Percentiles rank a stretch among this genome's conserved stretches.
Evolutionary conservation across 1,140 invertebrate species (phyloP).

Genomic region (Drosophila ananassae): DNA sequence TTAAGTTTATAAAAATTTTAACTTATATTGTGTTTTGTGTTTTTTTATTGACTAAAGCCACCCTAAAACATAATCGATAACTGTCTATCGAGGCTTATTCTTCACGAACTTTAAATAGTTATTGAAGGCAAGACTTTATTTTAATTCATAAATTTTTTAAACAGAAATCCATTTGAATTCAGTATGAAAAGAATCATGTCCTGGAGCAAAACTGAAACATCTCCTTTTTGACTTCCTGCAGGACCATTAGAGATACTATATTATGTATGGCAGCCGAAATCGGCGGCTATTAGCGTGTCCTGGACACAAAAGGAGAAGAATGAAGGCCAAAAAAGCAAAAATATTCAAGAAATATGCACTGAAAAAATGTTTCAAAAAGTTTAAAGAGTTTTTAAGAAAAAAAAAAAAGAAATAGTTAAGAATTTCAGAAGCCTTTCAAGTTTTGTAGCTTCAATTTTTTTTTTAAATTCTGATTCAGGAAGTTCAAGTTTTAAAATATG

Average conservation of each 20-base stretch:
- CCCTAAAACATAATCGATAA: too few relatives aligned
- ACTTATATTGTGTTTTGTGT: too few relatives aligned
- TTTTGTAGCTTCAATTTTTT: too few relatives aligned
- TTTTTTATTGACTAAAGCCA: too few relatives aligned
- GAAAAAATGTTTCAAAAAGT: background rate
- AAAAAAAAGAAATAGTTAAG: too few relatives aligned
- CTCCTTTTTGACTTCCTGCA: background rate
- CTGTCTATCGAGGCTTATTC: too few relatives aligned
- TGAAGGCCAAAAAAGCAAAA: background rate
- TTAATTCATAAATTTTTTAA: background rate
- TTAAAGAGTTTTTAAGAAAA: background rate
- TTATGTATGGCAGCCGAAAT: conserved; percentile 6
- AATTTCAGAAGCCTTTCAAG: too few relatives aligned
- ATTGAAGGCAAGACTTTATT: too few relatives aligned
- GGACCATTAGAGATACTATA: conserved; percentile 30
- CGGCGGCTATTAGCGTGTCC: conserved; percentile 25
- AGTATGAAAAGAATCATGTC: background rate
- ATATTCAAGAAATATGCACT: background rate
- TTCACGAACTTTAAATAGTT: too few relatives aligned
- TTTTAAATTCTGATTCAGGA: too few relatives aligned
- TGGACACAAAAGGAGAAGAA: conserved; percentile 1
- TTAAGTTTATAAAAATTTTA: too few relatives aligned
- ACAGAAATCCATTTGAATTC: background rate
- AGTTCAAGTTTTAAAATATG: too few relatives aligned
- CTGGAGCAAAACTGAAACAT: background rate